phyloP scores from a whole-genome alignment of 2,113 vertebrate species.

The Cacatua alba region DNA sequence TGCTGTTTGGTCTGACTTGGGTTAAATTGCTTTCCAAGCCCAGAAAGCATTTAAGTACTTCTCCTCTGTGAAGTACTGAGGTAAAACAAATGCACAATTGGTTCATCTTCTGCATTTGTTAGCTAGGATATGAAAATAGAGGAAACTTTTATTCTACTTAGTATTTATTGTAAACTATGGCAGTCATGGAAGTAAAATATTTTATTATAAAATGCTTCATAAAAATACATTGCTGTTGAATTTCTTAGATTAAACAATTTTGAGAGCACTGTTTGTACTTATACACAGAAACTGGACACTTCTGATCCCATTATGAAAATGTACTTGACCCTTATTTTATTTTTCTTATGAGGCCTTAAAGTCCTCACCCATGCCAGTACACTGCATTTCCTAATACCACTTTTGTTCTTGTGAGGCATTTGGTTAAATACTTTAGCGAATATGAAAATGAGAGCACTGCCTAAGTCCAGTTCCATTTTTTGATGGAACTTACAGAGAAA shows the following conservation, averaged over 20 bases:
- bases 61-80: not conserved
- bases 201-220: not conserved
- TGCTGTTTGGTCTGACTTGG: not conserved
- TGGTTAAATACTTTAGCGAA: not conserved
- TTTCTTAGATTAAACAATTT: not conserved
- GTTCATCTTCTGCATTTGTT: not conserved
- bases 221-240: not conserved
- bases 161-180: not conserved
- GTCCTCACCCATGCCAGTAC: not conserved
- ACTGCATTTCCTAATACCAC: not conserved
- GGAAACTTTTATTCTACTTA: not conserved
- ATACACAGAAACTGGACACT: not conserved
- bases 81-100: not conserved
- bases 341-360: not conserved
- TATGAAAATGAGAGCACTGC: constrained; percentile 3
- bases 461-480: not conserved
- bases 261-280: not conserved
- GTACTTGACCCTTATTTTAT: constrained; percentile 10
- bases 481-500: not conserved
- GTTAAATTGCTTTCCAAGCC: not conserved
- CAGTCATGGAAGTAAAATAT: not conserved
- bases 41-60: not conserved
- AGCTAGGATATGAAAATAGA: not conserved
- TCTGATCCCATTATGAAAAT: constrained; percentile 7
- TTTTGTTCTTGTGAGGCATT: not conserved